Evolutionary conservation across 2,797 vertebrate species (phyloP).

Genomic region (Tapirus indicus): DNA sequence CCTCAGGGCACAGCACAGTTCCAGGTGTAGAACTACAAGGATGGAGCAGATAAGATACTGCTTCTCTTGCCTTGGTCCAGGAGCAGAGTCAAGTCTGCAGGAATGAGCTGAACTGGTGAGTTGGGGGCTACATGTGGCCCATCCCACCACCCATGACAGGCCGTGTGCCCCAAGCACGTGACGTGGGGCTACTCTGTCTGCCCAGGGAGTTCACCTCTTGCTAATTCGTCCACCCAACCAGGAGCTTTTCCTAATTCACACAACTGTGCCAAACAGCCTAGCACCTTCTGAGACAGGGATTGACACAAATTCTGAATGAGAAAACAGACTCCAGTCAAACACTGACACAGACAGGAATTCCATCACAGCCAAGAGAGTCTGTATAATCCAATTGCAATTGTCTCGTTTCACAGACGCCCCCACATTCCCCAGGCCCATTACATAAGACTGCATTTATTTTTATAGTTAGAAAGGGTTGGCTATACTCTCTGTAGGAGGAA

Average conservation of each 20-base stretch:
- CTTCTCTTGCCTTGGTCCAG: background rate
- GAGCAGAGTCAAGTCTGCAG: background rate
- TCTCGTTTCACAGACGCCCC: background rate
- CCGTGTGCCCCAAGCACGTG: background rate
- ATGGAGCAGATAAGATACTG: background rate
- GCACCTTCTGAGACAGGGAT: background rate
- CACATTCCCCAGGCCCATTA: background rate
- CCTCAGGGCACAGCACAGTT: background rate
- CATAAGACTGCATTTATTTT: background rate
- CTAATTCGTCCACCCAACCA: background rate
- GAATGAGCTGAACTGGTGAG: rapidly evolving
- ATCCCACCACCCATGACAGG: too few species aligned
- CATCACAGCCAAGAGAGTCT: background rate
- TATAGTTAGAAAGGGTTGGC: background rate
- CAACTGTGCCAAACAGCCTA: background rate
- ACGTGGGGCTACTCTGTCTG: background rate
- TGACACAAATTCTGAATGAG: background rate
- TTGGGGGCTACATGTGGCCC: rapidly evolving
- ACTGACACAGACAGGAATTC: background rate
- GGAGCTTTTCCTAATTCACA: background rate
- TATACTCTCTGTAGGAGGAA: background rate
- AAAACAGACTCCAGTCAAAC: background rate
- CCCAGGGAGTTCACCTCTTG: background rate
- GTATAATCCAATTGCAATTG: background rate
- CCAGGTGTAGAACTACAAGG: too few species aligned